Evolutionary conservation across 2,888 invertebrate species (phyloP).

Genomic region (Plagodis pulveraria): DNA sequence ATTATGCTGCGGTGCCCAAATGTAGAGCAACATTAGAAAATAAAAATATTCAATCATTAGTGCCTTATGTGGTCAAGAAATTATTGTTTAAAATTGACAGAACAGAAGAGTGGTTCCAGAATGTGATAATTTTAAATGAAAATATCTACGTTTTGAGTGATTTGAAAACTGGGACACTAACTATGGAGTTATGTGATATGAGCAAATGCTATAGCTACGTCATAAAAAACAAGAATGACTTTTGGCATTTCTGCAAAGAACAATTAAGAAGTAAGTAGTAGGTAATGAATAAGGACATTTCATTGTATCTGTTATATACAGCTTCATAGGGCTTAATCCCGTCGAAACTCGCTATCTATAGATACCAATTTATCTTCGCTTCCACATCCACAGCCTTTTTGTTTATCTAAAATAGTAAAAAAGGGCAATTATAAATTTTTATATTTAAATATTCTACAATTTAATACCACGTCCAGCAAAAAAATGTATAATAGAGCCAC

Average conservation of each 20-base stretch:
- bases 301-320: not conserved
- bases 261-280: constrained; percentile 22
- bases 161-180: constrained; percentile 45
- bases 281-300: constrained; percentile 4
- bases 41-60: constrained; percentile 32
- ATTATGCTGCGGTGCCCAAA: constrained; percentile 19
- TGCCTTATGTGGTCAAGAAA: constrained; percentile 49
- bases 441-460: no score
- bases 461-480: no score
- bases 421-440: no score
- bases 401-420: no score
- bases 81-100: constrained; percentile 47
- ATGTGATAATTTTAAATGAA: constrained; percentile 38
- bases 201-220: constrained; percentile 14
- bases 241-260: constrained; percentile 21
- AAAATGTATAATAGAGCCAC: no score
- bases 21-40: constrained; percentile 34
- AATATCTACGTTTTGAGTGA: constrained; percentile 45
- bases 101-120: constrained; percentile 52
- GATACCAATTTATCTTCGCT: no score
- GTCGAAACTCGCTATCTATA: no score
- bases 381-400: no score
- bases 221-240: constrained; percentile 17
- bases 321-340: no score
- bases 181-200: constrained; percentile 15